Base-by-base conservation (phyloP, 2,797 vertebrate genomes). In the Chaetodon trifasciatus region DNA sequence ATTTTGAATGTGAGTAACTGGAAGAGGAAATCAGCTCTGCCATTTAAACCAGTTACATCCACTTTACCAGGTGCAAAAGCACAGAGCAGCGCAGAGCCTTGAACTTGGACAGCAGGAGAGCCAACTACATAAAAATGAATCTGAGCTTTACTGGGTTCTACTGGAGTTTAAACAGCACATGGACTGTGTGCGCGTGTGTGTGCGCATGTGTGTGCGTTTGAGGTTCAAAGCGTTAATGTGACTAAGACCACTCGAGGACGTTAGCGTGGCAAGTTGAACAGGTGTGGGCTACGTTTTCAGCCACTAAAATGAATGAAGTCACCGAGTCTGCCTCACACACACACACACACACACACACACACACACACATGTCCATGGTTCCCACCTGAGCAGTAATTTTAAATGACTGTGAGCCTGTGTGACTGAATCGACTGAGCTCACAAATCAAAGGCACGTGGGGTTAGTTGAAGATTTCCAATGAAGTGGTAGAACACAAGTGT, bases 171-270 rank as follows among this genome's bases (percentile, higher is more conserved):
- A 89, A 88, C 69, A 89, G 88, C 91, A 90, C 82, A 91, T 85
- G 84, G 82, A 82, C 56, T 74, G 68, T 63, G 81, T 72, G 87
- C 60, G 75, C 61, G 81, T 68, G 78, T 72, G 84, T 40, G 65
- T 70, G 81, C 64, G 76, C 70, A 86, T 61, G 76, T 65, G 81
- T 72, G 78, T 72, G 83, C 44, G 83, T 70, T 77, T 73, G 72
- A 83, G 79, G 86, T 90, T 92, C 87, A 92, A 91, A 90, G 93
- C 80, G 78, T 79, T 93, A 91, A 94, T 91, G 91, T 93, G 90
- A 89, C 81, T 81, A 81, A 88, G 85, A 88, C 82, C 86, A 79
- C 74, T 88, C 50, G 70, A 86, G 83, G 88, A 85, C 12, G 68
- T 89, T 83, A 89, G 79, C 85, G 66, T 86, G 47, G 86, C 61